Evolutionary conservation across 2,888 invertebrate genomes (phyloP), one percentile per base, ranked within the genome.

Genomic region (Campoletis raptor): DNA sequence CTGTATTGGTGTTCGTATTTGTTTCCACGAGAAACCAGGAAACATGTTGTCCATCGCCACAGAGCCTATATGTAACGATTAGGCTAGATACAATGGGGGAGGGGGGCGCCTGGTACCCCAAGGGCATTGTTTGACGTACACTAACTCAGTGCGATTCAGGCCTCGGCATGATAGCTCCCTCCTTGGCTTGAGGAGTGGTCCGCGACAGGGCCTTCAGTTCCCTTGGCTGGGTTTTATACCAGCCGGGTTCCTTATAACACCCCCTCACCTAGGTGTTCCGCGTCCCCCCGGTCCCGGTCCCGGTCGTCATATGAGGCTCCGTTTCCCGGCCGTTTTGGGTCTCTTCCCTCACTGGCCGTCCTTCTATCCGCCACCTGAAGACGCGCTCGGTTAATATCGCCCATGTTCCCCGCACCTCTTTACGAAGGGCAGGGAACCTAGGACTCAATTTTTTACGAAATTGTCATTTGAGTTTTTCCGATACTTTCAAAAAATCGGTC

Each of bases 101-200:
- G n/a, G n/a, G n/a, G n/a, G n/a, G n/a, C n/a, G n/a, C n/a, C n/a
- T n/a, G n/a, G n/a, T n/a, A n/a, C n/a, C n/a, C n/a, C n/a, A n/a
- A n/a, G n/a, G n/a, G n/a, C n/a, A n/a, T n/a, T n/a, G n/a, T n/a
- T n/a, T n/a, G n/a, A n/a, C n/a, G n/a, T n/a, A n/a, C n/a, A 24
- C n/a, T n/a, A n/a, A 4, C 84, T 77, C 18, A 57, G 81, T 85
- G 79, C 79, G 83, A 85, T 87, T 12, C 85, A 88, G 78, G 80
- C 77, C 0, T 88, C 36, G 76, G 81, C 83, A 88, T 81, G 87
- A 83, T 79, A 21, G 82, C 83, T 73, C 52, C 15, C 86, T 83
- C n/a, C 82, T 81, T 86, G 40, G 81, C 80, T 88, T 79, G 81
- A 81, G 67, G 81, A 84, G 84, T 81, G 78, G 77, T 81, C 81